Conservation (phyloP, 2,888 invertebrate species). For the Seladonia tumulorum region DNA sequence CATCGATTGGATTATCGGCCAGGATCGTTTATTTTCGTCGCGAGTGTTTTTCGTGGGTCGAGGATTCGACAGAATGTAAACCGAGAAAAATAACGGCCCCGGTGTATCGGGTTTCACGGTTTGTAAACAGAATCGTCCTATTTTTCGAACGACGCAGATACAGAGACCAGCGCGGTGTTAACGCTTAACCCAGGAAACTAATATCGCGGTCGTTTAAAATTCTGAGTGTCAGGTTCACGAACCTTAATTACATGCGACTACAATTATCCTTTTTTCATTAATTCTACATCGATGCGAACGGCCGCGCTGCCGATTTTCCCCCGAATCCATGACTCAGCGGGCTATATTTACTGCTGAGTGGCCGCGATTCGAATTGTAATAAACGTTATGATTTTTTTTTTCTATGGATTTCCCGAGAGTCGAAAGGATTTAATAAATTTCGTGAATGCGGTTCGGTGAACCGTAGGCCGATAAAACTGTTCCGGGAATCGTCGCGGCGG, state of each 20-base stretch:
- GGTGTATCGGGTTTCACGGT: slow-evolving; percentile 38
- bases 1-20: neutral
- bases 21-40: slow-evolving; percentile 28
- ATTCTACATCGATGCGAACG: neutral
- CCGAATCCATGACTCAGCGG: neutral
- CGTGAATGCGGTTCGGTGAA: neutral
- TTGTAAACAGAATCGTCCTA: slow-evolving; percentile 59
- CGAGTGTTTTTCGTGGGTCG: slow-evolving; percentile 7
- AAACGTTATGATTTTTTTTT: neutral
- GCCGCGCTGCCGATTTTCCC: neutral
- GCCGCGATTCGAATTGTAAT: neutral
- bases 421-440: neutral
- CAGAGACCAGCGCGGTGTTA: neutral
- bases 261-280: slow-evolving; percentile 5
- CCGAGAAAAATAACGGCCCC: slow-evolving; percentile 40
- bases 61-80: neutral
- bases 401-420: neutral
- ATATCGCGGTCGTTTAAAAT: slow-evolving; percentile 19
- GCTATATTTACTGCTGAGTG: neutral
- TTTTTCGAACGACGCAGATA: slow-evolving; percentile 44
- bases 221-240: neutral
- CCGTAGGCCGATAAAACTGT: neutral
- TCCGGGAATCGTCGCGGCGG: slow-evolving; percentile 4
- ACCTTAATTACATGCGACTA: neutral
- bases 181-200: slow-evolving; percentile 4